Conservation (phyloP, 2,888 invertebrate species). For the Cremastinae sp. region DNA sequence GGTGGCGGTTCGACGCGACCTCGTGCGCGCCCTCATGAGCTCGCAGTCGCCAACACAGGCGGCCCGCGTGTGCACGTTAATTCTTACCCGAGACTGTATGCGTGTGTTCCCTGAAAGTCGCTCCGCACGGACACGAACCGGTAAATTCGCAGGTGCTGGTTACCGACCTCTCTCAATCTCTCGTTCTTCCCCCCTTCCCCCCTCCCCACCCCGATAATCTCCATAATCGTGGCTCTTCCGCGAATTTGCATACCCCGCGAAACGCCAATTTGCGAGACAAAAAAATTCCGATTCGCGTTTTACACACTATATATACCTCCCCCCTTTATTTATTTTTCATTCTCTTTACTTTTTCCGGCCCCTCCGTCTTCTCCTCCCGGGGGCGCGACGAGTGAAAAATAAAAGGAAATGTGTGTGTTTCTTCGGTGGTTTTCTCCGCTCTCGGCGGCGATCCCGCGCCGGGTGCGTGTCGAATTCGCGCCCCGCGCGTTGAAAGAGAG, state of each 20-base stretch:
- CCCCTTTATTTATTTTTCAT: no score
- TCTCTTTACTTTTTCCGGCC: no score
- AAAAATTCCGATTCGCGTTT: no score
- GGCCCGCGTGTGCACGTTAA: background rate
- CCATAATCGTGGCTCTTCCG: background rate
- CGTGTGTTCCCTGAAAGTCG: background rate
- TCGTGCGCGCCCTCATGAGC: constrained; percentile 11
- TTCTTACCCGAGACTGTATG: background rate
- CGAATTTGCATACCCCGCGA: background rate
- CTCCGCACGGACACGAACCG: background rate
- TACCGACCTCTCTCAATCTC: constrained; percentile 42
- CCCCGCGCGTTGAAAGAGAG: no score
- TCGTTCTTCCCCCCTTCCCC: constrained; percentile 7
- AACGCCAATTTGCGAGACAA: no score
- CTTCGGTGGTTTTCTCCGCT: background rate
- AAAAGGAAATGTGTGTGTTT: background rate
- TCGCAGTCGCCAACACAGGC: constrained; percentile 18
- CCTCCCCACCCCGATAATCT: background rate
- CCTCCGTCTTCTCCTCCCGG: no score
- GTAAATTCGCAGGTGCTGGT: constrained; percentile 21
- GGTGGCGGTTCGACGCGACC: constrained; percentile 55
- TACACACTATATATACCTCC: no score
- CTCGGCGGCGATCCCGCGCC: background rate
- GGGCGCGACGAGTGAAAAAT: no score
- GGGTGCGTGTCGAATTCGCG: background rate